Conservation (phyloP, 2,797 vertebrate species). For the Oryzias dopingdopingensis region DNA sequence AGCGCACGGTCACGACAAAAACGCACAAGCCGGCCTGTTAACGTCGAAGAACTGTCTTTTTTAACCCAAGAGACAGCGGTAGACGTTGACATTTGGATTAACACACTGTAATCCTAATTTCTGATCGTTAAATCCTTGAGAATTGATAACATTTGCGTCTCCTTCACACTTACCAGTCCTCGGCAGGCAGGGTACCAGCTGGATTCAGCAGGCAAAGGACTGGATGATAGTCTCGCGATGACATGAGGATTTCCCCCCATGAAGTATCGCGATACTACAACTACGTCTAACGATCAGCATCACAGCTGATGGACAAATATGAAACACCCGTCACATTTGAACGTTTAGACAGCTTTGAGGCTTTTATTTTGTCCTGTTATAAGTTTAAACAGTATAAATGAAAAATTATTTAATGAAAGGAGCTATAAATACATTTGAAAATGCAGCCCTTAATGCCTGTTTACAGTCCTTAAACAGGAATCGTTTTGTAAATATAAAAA, state of each 20-base stretch:
- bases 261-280: constrained; percentile 64
- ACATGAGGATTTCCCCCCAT: fast-evolving
- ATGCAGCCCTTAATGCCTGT: no score
- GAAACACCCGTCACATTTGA: no score
- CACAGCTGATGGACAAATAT: no score
- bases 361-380: no score
- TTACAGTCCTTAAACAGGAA: no score
- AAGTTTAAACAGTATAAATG: no score
- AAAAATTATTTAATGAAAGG: no score
- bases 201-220: constrained; percentile 68
- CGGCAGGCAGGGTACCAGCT: constrained; percentile 68
- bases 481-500: no score
- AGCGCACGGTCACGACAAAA: constrained; percentile 65
- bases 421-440: no score
- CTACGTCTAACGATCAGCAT: neutral
- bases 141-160: constrained; percentile 54
- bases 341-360: no score
- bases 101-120: neutral
- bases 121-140: constrained; percentile 8
- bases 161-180: constrained; percentile 76
- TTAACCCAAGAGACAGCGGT: neutral
- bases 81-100: neutral
- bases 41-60: constrained; percentile 36
- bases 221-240: constrained; percentile 74
- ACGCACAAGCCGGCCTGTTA: constrained; percentile 51